Percentiles rank a stretch among this genome's conserved stretches.
Conservation (phyloP, 2,113 vertebrate genomes). For the Balaeniceps rex region DNA sequence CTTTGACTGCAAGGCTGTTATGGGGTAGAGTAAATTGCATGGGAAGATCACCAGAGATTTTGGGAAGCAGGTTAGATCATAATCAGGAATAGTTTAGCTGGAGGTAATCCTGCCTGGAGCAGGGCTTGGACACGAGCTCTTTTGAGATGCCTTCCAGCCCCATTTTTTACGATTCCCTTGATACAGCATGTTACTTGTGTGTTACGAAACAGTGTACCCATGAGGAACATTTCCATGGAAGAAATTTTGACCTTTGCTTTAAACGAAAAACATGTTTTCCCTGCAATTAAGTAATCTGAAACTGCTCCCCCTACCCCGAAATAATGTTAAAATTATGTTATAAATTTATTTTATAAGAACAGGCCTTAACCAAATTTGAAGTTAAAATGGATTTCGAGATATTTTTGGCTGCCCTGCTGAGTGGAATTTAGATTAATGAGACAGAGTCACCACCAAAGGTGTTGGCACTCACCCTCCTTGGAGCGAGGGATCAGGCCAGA, state of each 20-base stretch:
- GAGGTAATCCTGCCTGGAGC: background rate
- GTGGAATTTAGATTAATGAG: background rate
- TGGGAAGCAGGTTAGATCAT: background rate
- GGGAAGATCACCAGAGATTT: background rate
- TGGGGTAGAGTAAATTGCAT: background rate
- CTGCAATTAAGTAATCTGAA: background rate
- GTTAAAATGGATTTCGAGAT: background rate
- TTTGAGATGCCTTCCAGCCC: background rate
- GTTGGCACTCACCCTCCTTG: background rate
- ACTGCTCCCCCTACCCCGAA: accelerated
- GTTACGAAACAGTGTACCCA: background rate
- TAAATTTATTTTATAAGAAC: background rate
- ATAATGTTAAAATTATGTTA: background rate
- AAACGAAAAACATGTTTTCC: background rate
- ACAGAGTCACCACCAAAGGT: background rate
- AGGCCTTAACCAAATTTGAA: background rate
- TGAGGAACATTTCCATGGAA: background rate
- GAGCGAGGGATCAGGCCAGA: background rate
- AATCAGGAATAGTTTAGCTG: background rate
- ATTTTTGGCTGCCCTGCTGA: background rate
- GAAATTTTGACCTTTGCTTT: background rate
- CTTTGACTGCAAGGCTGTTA: background rate
- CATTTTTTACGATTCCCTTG: background rate
- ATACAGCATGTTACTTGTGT: background rate
- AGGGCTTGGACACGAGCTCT: background rate